A percentile compares a stretch with the other conserved stretches of the same genome.
Conservation (phyloP, 1,140 invertebrate genomes). For the Nixonia krombeini region DNA sequence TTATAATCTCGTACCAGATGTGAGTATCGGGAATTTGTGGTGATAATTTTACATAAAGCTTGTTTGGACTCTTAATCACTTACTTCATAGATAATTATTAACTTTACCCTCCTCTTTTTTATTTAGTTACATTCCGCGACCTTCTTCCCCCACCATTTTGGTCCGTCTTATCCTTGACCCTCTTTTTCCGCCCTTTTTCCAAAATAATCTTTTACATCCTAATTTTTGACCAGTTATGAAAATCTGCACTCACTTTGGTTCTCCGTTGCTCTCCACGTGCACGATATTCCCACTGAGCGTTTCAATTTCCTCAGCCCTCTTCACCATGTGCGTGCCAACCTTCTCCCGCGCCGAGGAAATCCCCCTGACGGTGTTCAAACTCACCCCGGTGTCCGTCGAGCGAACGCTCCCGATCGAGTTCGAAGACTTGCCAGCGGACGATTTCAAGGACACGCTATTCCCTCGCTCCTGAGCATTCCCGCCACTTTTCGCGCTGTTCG, state of each 20-base stretch:
- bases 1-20: too few relatives aligned
- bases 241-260: conserved; percentile 59
- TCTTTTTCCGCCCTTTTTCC: too few relatives aligned
- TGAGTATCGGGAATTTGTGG: too few relatives aligned
- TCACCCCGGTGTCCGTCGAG: conserved; percentile 68
- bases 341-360: conserved; percentile 67
- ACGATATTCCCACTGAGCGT: conserved; percentile 66
- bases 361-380: conserved; percentile 64
- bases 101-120: too few relatives aligned
- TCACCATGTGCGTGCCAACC: conserved; percentile 59
- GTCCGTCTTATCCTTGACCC: too few relatives aligned
- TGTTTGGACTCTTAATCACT: too few relatives aligned
- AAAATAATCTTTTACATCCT: too few relatives aligned
- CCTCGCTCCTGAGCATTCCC: conserved; percentile 48
- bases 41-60: too few relatives aligned
- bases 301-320: conserved; percentile 64
- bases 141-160: too few relatives aligned
- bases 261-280: conserved; percentile 62
- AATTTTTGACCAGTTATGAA: too few relatives aligned
- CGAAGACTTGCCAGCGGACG: conserved; percentile 54
- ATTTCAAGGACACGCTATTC: conserved; percentile 59
- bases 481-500: conserved; percentile 40
- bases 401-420: conserved; percentile 57
- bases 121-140: too few relatives aligned
- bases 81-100: too few relatives aligned